Evolutionary conservation across 1,140 invertebrate genomes (phyloP).

Genomic region (Lepidurus arcticus): DNA sequence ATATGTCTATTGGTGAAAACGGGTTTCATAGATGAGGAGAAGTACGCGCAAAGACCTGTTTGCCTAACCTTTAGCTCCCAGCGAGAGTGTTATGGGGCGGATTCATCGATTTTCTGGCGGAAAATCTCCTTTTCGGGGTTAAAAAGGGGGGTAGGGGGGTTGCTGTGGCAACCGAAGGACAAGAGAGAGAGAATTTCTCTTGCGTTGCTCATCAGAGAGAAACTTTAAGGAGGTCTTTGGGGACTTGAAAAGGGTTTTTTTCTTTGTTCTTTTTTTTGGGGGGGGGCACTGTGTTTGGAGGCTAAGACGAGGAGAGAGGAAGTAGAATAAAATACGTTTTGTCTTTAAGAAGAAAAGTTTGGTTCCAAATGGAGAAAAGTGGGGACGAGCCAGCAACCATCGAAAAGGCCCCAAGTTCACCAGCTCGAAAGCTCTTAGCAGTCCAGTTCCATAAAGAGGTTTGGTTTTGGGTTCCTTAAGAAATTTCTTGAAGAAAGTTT

Average conservation of each 20-base stretch:
- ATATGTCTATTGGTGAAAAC: neutral
- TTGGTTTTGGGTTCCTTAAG: neutral
- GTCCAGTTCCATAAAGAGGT: constrained; percentile 9
- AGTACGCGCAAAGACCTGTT: constrained; percentile 21
- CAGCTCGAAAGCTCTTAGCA: constrained; percentile 4
- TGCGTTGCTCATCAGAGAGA: neutral
- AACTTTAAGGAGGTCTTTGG: no score
- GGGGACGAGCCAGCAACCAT: neutral
- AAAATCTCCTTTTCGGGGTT: neutral
- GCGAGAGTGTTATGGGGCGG: neutral
- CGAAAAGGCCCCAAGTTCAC: neutral
- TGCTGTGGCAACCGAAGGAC: neutral
- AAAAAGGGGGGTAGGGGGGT: neutral
- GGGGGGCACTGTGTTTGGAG: neutral
- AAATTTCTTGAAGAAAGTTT: neutral
- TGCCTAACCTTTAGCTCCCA: neutral
- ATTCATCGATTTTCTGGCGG: constrained; percentile 2
- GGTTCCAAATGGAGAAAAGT: neutral
- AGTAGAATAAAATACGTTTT: neutral
- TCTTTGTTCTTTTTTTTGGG: neutral
- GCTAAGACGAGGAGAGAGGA: neutral
- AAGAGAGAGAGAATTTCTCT: neutral
- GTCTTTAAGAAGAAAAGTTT: neutral
- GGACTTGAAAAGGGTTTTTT: no score
- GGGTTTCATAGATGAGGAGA: neutral